These are phyloP conservation scores for Denticeps clupeoides DNA, from an alignment of 2,797 vertebrate species.

Conservation along the genomic window DNA sequence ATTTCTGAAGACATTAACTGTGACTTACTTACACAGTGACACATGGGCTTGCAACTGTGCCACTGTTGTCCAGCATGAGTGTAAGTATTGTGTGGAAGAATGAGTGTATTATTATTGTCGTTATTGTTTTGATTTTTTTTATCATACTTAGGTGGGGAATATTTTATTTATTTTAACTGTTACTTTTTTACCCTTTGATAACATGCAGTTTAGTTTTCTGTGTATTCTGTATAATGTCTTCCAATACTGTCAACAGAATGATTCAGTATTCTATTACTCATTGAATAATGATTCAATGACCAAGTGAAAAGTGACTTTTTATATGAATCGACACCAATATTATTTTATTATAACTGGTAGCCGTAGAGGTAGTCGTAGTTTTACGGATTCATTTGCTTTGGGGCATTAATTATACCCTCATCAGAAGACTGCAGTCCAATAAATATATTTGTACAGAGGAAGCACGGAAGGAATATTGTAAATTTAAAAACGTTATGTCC, in stretches of 20 bases:
- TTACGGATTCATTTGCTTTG: conserved; percentile 59
- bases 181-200: conserved; percentile 43
- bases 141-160: conserved; percentile 26
- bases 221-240: conserved; percentile 70
- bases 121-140: conserved; percentile 33
- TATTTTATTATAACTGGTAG: conserved; percentile 59
- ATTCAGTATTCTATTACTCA: conserved; percentile 52
- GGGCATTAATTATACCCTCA: conserved; percentile 60
- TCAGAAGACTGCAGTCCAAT: conserved; percentile 42
- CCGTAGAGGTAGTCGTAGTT: conserved; percentile 64
- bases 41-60: conserved; percentile 42
- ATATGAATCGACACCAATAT: conserved; percentile 51
- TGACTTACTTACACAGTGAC: conserved; percentile 57
- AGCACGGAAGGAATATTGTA: conserved; percentile 31
- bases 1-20: conserved; percentile 58
- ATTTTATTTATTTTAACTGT: conserved; percentile 34
- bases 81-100: conserved; percentile 46
- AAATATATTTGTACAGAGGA: conserved; percentile 55
- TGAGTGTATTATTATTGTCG: conserved; percentile 38
- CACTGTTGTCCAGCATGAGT: conserved; percentile 55
- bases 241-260: conserved; percentile 58
- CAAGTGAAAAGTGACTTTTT: conserved; percentile 49
- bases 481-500: too few relatives aligned
- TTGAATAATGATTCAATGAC: conserved; percentile 41
- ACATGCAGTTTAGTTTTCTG: conserved; percentile 48